Evolutionary conservation across 2,797 vertebrate species (phyloP), one percentile per base, ranked within the genome.

Genomic region (Gobio occitaniae): DNA sequence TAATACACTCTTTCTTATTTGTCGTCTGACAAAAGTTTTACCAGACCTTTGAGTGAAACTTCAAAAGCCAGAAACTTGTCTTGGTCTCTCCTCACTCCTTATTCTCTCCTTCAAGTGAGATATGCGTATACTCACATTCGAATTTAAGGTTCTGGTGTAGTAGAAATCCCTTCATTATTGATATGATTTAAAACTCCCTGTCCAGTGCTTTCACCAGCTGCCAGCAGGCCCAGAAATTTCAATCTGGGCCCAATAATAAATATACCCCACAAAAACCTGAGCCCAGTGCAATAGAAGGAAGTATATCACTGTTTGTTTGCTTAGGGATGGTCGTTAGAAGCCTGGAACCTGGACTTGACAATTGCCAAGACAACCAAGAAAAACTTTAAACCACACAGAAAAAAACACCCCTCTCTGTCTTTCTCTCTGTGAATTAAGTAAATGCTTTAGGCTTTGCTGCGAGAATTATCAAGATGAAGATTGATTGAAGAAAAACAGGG

Each of bases 1-100:
- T 68, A 81, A 89, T 86, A 90, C 88, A 87, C 88, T 91, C 80
- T 66, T 87, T 90, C 89, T 66, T 94, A 52, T 93, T 94, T 94
- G 89, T 36, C 78, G 85, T 87, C 15, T 9, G 92, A 88, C 91
- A 91, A 94, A 93, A 79, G 44, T 93, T 93, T 94, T 93, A 94
- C 91, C n/a, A 81, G 77, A 79, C 86, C 87, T 88, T 92, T 92
- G 88, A 84, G 78, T 50, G 17, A 79, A 65, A 66, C 78, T 78
- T 80, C 59, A 59, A 79, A 84, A 78, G 82, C 61, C 81, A 82
- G 84, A 78, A 82, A 87, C 63, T 69, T 86, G 25, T 75, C 56
- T 17, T 15, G 8, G 17, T 54, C 74, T 79, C 32, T 77, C 47
- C 72, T 69, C 21, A 65, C n/a, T 69, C 50, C 44, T 25, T 17